Percentiles rank a stretch among this genome's conserved stretches.
Conservation (phyloP, 1,140 invertebrate genomes). For the Protaetia brevitarsis region DNA sequence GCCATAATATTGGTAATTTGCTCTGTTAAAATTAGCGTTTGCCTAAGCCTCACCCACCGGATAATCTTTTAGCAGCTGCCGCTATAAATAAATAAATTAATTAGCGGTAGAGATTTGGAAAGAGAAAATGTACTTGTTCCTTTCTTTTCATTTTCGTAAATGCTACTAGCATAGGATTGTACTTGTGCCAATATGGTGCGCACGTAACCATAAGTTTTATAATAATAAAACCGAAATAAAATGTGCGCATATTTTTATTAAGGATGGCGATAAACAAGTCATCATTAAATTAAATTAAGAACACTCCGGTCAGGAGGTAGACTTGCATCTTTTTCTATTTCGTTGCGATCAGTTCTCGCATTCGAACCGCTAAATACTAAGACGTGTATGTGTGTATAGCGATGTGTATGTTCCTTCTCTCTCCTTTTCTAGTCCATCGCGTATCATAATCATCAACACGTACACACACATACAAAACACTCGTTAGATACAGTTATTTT, state of each 20-base stretch:
- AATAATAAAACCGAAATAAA: conserved; percentile 17
- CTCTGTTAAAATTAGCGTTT: conserved; percentile 3
- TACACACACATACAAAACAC: neutral
- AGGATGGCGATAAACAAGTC: conserved; percentile 17
- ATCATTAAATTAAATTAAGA: conserved; percentile 17
- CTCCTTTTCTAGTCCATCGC: neutral
- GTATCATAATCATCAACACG: conserved; percentile 5
- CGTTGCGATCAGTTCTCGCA: neutral
- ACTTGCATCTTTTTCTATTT: neutral
- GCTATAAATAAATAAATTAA: conserved; percentile 18
- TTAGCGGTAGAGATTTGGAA: neutral
- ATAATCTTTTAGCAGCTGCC: neutral
- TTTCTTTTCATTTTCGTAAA: conserved; percentile 9
- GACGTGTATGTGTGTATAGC: too few relatives aligned
- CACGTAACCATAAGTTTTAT: conserved; percentile 16
- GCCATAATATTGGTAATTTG: conserved; percentile 1
- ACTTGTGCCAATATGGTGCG: conserved; percentile 11
- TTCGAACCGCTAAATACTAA: neutral
- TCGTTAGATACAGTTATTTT: conserved; percentile 18
- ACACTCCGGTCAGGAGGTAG: neutral
- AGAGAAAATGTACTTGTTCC: neutral
- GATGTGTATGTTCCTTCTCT: too few relatives aligned
- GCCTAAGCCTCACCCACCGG: neutral
- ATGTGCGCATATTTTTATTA: conserved; percentile 8
- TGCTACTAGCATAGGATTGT: neutral